Evolutionary conservation across 2,797 vertebrate genomes (phyloP).

Genomic region (Acanthopagrus latus): DNA sequence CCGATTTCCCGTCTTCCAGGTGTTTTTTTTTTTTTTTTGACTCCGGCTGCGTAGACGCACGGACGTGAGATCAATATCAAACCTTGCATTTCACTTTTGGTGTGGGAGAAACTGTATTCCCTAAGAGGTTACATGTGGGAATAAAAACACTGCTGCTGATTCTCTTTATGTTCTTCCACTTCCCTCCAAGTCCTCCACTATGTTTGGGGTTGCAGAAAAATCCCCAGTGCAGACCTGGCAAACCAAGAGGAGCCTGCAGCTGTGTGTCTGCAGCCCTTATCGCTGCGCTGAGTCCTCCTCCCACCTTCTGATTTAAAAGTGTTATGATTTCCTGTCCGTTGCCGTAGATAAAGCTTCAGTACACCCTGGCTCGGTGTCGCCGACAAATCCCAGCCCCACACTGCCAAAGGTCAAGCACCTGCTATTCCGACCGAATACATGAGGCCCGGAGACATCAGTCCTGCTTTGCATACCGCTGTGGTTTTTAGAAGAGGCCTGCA

Average conservation of each 20-base stretch:
- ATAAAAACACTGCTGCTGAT: background rate
- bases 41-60: background rate
- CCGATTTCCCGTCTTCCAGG: no score
- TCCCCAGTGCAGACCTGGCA: no score
- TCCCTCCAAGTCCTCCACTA: no score
- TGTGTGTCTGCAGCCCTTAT: background rate
- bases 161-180: background rate
- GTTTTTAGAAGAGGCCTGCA: background rate
- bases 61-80: background rate
- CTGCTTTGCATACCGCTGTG: conserved; percentile 58
- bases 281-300: background rate
- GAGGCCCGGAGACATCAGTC: conserved; percentile 24
- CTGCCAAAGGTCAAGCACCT: conserved; percentile 49
- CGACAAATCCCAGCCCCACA: background rate
- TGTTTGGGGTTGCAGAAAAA: background rate
- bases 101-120: background rate
- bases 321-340: background rate
- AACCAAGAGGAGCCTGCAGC: no score
- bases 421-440: background rate
- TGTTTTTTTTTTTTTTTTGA: no score
- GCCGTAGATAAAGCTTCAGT: conserved; percentile 24
- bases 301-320: background rate
- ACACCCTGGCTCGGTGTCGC: background rate
- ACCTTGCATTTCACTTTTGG: background rate
- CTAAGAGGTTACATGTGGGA: background rate